These are phyloP conservation scores for Scaptomyza pallida DNA, from an alignment of 1,140 invertebrate species.

Conservation along the genomic window DNA sequence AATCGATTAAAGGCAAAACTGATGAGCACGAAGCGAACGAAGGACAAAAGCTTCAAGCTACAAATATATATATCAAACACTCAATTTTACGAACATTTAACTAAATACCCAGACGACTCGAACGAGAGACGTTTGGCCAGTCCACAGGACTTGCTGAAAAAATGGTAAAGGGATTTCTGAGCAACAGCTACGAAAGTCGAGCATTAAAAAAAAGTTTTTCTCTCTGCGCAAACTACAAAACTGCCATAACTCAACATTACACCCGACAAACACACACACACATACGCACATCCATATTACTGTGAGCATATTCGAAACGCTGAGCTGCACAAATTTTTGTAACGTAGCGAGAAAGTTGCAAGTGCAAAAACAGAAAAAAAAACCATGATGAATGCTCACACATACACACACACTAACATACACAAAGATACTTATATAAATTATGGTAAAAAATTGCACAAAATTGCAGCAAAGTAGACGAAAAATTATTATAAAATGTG, in stretches of 20 bases:
- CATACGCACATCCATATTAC: slow-evolving; percentile 7
- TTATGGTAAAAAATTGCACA: slow-evolving; percentile 75
- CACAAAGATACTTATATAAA: slow-evolving; percentile 58
- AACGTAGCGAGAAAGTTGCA: slow-evolving; percentile 61
- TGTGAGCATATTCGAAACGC: slow-evolving; percentile 52
- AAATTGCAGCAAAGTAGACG: slow-evolving; percentile 81
- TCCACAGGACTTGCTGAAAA: neutral
- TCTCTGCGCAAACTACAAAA: slow-evolving; percentile 70
- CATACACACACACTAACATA: slow-evolving; percentile 19
- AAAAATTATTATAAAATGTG: slow-evolving; percentile 82
- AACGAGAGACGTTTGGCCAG: neutral
- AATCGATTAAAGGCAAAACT: slow-evolving; percentile 71
- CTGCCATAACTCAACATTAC: slow-evolving; percentile 83
- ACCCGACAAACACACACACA: slow-evolving; percentile 38
- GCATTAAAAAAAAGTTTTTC: slow-evolving; percentile 68
- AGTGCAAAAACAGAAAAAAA: slow-evolving; percentile 22
- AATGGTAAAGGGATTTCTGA: slow-evolving; percentile 9
- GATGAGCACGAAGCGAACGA: slow-evolving; percentile 1
- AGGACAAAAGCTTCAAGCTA: slow-evolving; percentile 43
- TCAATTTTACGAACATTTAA: slow-evolving; percentile 81
- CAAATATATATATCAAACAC: slow-evolving; percentile 66
- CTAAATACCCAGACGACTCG: slow-evolving; percentile 60
- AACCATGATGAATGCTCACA: slow-evolving; percentile 23
- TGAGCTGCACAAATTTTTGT: slow-evolving; percentile 60
- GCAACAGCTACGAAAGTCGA: slow-evolving; percentile 49